phyloP scores from a whole-genome alignment of 2,797 vertebrate genomes.

The Euphonia xanthogaster region DNA sequence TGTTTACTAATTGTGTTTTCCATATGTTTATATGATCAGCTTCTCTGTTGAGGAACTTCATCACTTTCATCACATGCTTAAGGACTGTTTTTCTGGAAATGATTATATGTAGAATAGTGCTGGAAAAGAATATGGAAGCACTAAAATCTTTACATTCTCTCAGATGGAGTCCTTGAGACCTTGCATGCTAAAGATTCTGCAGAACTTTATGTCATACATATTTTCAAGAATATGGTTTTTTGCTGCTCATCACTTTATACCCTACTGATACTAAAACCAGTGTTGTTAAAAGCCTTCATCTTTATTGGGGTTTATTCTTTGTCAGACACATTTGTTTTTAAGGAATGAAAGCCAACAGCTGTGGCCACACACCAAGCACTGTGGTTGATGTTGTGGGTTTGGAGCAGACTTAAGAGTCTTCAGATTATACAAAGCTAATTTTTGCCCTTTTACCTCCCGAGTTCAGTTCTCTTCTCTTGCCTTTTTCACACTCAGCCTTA shows the following conservation, averaged over 20 bases:
- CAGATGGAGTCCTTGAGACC: neutral
- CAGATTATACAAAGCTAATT: neutral
- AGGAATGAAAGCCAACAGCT: neutral
- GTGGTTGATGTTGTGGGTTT: neutral
- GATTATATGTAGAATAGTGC: neutral
- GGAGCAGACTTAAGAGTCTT: neutral
- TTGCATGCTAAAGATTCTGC: neutral
- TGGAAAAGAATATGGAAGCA: neutral
- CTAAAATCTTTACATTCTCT: neutral
- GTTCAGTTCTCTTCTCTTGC: neutral
- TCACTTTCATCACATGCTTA: neutral
- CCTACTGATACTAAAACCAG: neutral
- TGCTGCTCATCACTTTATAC: neutral
- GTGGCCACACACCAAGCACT: neutral
- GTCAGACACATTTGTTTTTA: neutral
- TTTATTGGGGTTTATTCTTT: neutral
- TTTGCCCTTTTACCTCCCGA: neutral
- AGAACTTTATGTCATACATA: neutral
- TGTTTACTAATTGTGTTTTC: constrained; percentile 8
- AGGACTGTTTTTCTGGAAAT: neutral
- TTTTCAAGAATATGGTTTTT: neutral
- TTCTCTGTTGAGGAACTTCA: neutral
- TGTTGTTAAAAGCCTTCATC: neutral
- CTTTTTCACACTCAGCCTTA: neutral
- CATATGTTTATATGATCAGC: neutral